Conservation (phyloP, 2,888 invertebrate species). For the Hirtodrosophila alboralis region DNA sequence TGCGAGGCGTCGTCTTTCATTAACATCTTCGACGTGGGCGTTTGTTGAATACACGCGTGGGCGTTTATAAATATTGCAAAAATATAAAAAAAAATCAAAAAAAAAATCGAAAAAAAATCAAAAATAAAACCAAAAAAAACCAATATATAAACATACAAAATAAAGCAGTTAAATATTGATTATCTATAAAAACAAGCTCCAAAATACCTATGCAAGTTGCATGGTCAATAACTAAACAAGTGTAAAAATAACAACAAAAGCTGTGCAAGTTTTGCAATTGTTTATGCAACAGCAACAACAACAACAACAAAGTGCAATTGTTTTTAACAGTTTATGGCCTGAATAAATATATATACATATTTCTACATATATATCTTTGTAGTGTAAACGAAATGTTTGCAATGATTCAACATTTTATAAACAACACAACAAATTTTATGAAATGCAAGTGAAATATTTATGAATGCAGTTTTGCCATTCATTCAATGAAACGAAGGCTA, state of each 20-base stretch:
- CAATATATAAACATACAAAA: slow-evolving; percentile 15
- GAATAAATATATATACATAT: slow-evolving; percentile 17
- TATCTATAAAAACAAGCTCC: slow-evolving; percentile 34
- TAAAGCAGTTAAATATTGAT: slow-evolving; percentile 62
- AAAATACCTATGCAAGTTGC: slow-evolving; percentile 34
- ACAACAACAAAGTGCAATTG: slow-evolving; percentile 52
- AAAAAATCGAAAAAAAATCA: neutral
- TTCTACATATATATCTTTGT: neutral
- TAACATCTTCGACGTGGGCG: slow-evolving; percentile 51
- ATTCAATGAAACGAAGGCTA: slow-evolving; percentile 31
- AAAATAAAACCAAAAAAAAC: slow-evolving; percentile 1
- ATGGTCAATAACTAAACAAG: slow-evolving; percentile 26
- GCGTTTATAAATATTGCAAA: slow-evolving; percentile 52
- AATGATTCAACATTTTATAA: slow-evolving; percentile 18
- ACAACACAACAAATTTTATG: slow-evolving; percentile 14
- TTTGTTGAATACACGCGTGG: slow-evolving; percentile 19
- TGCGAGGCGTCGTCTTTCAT: slow-evolving; percentile 32
- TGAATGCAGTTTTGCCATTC: slow-evolving; percentile 23
- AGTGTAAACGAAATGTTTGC: slow-evolving; percentile 25
- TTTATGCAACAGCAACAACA: slow-evolving; percentile 59
- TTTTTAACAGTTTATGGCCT: slow-evolving; percentile 55
- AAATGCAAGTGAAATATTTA: slow-evolving; percentile 47
- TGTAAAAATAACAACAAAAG: slow-evolving; percentile 43
- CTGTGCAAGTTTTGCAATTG: slow-evolving; percentile 61
- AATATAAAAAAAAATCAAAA: slow-evolving; percentile 6